phyloP scores from a whole-genome alignment of 2,888 invertebrate species.

The Trissolcus brochymenae region DNA sequence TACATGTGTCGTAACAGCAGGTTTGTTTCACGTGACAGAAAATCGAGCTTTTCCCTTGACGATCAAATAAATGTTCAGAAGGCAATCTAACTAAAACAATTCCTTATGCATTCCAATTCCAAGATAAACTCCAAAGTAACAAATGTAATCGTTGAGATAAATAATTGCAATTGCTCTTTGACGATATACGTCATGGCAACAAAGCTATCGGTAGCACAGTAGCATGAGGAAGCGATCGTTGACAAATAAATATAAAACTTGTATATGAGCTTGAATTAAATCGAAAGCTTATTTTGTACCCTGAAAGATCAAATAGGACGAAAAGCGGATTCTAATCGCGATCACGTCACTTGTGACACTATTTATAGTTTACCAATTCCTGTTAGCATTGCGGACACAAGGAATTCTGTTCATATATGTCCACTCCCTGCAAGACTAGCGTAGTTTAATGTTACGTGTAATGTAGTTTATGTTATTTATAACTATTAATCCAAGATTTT shows the following conservation, averaged over 20 bases:
- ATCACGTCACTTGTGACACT: constrained; percentile 19
- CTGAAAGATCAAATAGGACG: constrained; percentile 28
- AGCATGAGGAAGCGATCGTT: constrained; percentile 16
- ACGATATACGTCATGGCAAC: constrained; percentile 9
- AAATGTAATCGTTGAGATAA: constrained; percentile 2
- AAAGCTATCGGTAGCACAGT: constrained; percentile 36
- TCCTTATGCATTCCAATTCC: constrained; percentile 27
- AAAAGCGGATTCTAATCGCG: constrained; percentile 41
- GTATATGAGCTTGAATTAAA: constrained; percentile 21
- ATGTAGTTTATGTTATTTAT: constrained; percentile 26
- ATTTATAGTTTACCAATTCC: constrained; percentile 47
- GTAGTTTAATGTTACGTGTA: constrained; percentile 5
- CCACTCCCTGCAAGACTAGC: constrained; percentile 46
- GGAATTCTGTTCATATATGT: constrained; percentile 31
- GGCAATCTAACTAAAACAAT: constrained; percentile 32
- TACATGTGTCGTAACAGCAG: constrained; percentile 23
- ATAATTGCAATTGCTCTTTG: not conserved
- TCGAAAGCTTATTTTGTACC: constrained; percentile 9
- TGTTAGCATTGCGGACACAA: constrained; percentile 53
- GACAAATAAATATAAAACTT: constrained; percentile 22
- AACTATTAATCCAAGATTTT: constrained; percentile 27
- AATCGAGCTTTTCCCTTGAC: constrained; percentile 3
- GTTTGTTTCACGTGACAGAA: constrained; percentile 7
- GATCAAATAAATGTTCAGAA: constrained; percentile 1
- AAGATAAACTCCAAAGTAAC: constrained; percentile 12